Conservation (phyloP, 2,888 invertebrate genomes). For the Lumbricus terrestris region DNA sequence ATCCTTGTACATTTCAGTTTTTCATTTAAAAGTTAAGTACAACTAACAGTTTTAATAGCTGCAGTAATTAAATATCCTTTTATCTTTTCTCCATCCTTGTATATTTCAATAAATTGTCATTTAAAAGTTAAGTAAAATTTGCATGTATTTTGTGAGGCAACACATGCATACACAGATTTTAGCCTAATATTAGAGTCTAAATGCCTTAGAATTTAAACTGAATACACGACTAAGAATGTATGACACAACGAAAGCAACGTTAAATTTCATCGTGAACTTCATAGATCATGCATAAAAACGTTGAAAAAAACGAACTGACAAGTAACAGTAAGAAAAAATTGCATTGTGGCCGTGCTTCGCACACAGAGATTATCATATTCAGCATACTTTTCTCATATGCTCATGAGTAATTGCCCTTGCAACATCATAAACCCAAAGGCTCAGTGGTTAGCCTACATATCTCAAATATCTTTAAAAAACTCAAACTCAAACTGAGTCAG, state of each 20-base stretch:
- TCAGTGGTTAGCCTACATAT: too few species aligned
- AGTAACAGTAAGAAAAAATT: neutral
- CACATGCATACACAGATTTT: too few species aligned
- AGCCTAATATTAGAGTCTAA: too few species aligned
- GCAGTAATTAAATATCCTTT: too few species aligned
- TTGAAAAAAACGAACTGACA: neutral
- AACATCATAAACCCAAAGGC: neutral
- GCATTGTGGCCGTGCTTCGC: neutral
- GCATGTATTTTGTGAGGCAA: too few species aligned
- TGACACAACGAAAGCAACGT: neutral
- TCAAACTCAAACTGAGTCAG: neutral
- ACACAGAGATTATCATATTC: neutral
- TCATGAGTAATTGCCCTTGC: neutral
- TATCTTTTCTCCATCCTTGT: too few species aligned
- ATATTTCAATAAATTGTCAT: too few species aligned
- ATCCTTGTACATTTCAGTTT: too few species aligned
- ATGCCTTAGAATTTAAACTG: neutral
- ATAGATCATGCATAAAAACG: neutral
- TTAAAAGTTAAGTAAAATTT: too few species aligned
- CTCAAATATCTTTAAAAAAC: neutral
- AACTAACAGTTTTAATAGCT: too few species aligned
- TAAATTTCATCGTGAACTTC: neutral
- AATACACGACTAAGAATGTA: neutral
- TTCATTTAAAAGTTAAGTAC: too few species aligned
- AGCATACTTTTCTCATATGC: neutral